Evolutionary conservation across 2,888 invertebrate species (phyloP), one percentile per base, ranked within the genome.

Genomic region (Carpatolechia fugitivella): DNA sequence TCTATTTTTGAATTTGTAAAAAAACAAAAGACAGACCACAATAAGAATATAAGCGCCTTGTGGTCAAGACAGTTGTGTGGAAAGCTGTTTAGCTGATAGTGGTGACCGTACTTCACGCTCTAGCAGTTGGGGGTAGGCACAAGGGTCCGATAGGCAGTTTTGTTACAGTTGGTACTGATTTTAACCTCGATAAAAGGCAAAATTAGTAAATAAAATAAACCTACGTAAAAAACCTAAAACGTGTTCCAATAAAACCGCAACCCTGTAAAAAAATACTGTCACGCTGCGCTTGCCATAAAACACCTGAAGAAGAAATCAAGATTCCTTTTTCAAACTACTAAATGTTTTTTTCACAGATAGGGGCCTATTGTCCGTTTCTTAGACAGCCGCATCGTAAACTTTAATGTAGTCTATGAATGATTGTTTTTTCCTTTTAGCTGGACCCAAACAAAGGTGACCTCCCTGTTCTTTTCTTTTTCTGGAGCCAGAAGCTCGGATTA

Each of bases 331-430:
- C 29, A 44, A 44, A 44, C 44, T 10, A 44, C 7, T n/a, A 29
- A 29, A 44, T 24, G 20, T 44, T 29, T 44, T 13, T 44, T 24
- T 38, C 29, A 44, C 13, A 29, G 55, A 76, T 76, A 75, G 69
- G 76, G 76, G 76, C 55, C 57, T 60, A 76, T 75, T 76, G 73
- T 74, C 68, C 59, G 60, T 60, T 51, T 60, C 67, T 70, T 68
- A 72, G 66, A 70, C 63, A 61, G 69, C 76, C 75, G 62, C 74
- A 66, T 59, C 59, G 63, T 60, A 68, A 66, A 60, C 60, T 65
- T 59, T 50, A 18, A 48, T 50, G 35, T 36, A n/a, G 66, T 72
- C 69, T 70, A 72, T 72, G 66, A 61, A n/a, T n/a, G n/a, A n/a
- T 60, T 52, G 31, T 58, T 56, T 46, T 56, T 46, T 55, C 46